phyloP scores from a whole-genome alignment of 2,888 invertebrate species.

The Brassicogethes aeneus region DNA sequence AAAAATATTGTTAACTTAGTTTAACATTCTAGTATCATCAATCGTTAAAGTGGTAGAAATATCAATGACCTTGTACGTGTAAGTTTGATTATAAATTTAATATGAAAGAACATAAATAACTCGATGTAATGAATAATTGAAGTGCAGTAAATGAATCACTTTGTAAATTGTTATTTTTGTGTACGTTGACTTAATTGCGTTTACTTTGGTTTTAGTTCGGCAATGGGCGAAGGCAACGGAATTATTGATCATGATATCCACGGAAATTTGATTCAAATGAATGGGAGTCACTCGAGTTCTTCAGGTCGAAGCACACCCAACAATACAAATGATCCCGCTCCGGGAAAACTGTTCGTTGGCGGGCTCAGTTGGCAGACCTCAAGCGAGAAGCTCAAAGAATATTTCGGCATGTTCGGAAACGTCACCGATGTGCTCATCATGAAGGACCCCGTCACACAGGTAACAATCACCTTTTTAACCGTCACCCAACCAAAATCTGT shows the following conservation, averaged over 20 bases:
- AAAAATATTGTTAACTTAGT: too few species aligned
- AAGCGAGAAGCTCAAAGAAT: conserved; percentile 84
- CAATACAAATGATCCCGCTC: conserved; percentile 59
- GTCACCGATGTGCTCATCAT: conserved; percentile 88
- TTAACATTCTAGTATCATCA: too few species aligned
- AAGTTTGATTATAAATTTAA: too few species aligned
- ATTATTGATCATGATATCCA: conserved; percentile 45
- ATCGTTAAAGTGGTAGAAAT: too few species aligned
- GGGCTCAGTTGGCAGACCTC: conserved; percentile 92
- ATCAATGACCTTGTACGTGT: too few species aligned
- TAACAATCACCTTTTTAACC: conserved; percentile 39
- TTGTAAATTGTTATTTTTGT: too few species aligned
- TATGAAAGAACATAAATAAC: too few species aligned
- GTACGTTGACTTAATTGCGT: too few species aligned
- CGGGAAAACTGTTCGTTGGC: conserved; percentile 82
- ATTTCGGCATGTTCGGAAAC: conserved; percentile 86
- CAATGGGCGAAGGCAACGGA: conserved; percentile 45
- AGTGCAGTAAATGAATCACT: too few species aligned
- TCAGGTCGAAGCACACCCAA: conserved; percentile 70
- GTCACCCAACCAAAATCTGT: too few species aligned
- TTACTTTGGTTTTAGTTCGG: conserved; percentile 43
- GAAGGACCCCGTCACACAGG: conserved; percentile 92
- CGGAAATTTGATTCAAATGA: conserved; percentile 33
- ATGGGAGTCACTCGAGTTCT: conserved; percentile 51
- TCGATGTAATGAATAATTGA: too few species aligned